A percentile compares a stretch with the other conserved stretches of the same genome.
Conservation (phyloP, 2,113 vertebrate species). For the Ctenomys sociabilis region DNA sequence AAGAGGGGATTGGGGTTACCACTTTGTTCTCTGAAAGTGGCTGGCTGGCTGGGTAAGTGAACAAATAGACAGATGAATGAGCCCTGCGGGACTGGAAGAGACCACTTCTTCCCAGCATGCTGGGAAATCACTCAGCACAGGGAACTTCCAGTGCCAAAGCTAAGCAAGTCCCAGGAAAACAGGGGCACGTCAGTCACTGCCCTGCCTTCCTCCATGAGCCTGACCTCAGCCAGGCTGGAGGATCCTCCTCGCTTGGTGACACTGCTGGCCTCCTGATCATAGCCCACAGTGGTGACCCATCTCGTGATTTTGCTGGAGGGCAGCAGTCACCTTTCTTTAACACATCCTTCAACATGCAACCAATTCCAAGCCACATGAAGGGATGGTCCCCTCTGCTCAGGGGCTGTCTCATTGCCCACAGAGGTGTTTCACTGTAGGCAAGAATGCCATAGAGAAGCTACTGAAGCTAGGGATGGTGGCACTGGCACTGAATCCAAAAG, state of each 20-base stretch:
- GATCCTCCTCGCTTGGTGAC: neutral
- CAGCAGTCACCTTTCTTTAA: neutral
- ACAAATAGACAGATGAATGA: neutral
- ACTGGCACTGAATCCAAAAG: neutral
- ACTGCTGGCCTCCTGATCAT: neutral
- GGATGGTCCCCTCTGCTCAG: neutral
- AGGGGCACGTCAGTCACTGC: neutral
- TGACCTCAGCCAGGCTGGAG: neutral
- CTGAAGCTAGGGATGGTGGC: neutral
- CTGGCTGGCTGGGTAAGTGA: neutral
- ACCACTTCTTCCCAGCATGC: neutral
- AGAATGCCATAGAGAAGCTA: neutral
- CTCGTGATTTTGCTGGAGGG: neutral
- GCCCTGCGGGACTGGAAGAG: too few species aligned
- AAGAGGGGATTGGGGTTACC: neutral
- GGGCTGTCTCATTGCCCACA: neutral
- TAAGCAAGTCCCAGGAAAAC: neutral
- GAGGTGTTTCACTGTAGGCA: neutral
- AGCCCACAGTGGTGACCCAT: neutral
- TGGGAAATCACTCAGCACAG: neutral
- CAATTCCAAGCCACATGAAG: neutral
- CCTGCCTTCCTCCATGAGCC: neutral
- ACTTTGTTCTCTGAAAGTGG: too few species aligned
- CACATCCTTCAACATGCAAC: neutral
- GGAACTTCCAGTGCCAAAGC: neutral